phyloP scores from a whole-genome alignment of 2,888 invertebrate genomes.

The Callosobruchus maculatus region DNA sequence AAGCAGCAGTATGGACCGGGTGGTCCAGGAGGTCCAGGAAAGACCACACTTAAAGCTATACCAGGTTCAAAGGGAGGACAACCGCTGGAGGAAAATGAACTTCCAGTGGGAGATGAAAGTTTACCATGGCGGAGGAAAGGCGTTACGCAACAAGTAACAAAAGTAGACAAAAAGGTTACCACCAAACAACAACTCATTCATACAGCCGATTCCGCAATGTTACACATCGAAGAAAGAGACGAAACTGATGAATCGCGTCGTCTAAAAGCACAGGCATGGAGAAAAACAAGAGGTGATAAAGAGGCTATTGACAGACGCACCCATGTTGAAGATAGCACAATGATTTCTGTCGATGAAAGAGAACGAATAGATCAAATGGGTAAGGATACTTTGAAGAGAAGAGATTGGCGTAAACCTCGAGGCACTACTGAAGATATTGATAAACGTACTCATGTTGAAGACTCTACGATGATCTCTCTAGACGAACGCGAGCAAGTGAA shows the following conservation, averaged over 20 bases:
- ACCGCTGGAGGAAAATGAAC: conserved; percentile 47
- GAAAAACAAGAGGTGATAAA: background rate
- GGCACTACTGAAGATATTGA: conserved; percentile 3
- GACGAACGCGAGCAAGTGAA: conserved; percentile 26
- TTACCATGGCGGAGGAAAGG: conserved; percentile 52
- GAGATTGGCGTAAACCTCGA: conserved; percentile 9
- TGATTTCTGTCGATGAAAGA: conserved; percentile 1
- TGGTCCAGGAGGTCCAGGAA: conserved; percentile 43
- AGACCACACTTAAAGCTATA: conserved; percentile 33
- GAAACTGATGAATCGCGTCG: conserved; percentile 22
- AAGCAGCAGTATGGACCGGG: conserved; percentile 31
- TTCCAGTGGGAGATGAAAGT: conserved; percentile 54
- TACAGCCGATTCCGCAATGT: conserved; percentile 42
- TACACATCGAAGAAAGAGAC: conserved; percentile 62
- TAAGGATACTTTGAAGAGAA: conserved; percentile 4
- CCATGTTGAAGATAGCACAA: background rate
- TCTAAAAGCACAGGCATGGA: background rate
- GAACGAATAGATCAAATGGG: conserved; percentile 10
- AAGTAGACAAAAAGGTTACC: conserved; percentile 9
- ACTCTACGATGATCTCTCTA: conserved; percentile 29
- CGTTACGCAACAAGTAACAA: conserved; percentile 11
- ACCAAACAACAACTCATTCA: conserved; percentile 21
- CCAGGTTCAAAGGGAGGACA: conserved; percentile 39
- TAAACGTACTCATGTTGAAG: conserved; percentile 29
- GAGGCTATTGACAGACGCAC: conserved; percentile 40